These are phyloP conservation scores for Oophaga sylvatica DNA, from an alignment of 2,797 vertebrate species.

Conservation along the genomic window DNA sequence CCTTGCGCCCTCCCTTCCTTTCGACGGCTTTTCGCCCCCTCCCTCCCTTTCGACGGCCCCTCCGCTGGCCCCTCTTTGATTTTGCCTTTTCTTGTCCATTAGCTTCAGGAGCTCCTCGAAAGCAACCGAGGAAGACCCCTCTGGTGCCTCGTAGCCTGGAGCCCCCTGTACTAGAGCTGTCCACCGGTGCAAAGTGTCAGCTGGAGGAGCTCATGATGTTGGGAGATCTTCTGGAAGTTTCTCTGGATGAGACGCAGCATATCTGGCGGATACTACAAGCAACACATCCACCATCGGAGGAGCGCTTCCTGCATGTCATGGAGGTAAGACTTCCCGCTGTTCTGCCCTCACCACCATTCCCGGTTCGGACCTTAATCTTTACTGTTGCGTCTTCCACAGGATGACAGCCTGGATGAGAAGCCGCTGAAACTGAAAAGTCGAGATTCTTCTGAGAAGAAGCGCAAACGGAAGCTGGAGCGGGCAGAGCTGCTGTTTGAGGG, in stretches of 20 bases:
- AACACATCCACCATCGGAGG: slow-evolving; percentile 94
- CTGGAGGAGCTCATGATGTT: slow-evolving; percentile 98
- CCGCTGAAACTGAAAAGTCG: slow-evolving; percentile 91
- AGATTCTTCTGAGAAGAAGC: slow-evolving; percentile 90
- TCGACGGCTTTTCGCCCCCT: too few relatives aligned
- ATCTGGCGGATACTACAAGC: slow-evolving; percentile 99
- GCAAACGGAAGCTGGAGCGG: slow-evolving; percentile 92
- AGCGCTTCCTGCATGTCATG: slow-evolving; percentile 93
- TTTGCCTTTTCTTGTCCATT: background rate
- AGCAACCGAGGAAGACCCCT: slow-evolving; percentile 95
- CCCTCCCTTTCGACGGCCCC: too few relatives aligned
- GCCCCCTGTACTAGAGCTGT: slow-evolving; percentile 92
- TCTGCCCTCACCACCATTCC: background rate
- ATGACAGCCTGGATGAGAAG: slow-evolving; percentile 90
- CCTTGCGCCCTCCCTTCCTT: too few relatives aligned
- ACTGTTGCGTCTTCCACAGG: slow-evolving; percentile 71
- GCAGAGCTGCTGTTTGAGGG: slow-evolving; percentile 88
- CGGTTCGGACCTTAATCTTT: background rate
- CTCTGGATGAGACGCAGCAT: slow-evolving; percentile 96
- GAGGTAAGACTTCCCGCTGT: slow-evolving; percentile 78
- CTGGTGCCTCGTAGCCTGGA: slow-evolving; percentile 94
- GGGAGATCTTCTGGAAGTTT: slow-evolving; percentile 95
- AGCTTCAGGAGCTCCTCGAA: slow-evolving; percentile 88
- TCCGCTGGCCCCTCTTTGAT: background rate
- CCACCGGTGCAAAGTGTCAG: slow-evolving; percentile 89